These are phyloP conservation scores for Climacteris rufus DNA, from an alignment of 2,113 vertebrate genomes.

Conservation along the genomic window DNA sequence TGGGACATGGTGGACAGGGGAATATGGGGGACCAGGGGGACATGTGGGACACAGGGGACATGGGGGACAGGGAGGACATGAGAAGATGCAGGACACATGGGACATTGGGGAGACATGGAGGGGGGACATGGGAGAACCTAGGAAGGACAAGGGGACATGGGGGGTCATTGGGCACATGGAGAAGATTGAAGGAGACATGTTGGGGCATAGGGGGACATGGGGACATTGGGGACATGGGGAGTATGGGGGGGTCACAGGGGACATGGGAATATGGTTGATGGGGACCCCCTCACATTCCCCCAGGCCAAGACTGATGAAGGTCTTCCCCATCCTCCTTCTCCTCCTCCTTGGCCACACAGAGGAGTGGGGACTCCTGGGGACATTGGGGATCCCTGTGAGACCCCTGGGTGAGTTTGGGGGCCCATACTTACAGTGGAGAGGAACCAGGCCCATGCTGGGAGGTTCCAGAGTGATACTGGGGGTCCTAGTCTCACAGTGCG, in stretches of 20 bases:
- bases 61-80: too few species aligned
- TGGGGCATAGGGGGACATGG: neutral
- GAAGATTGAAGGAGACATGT: neutral
- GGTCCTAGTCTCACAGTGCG: neutral
- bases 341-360: neutral
- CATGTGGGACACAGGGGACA: too few species aligned
- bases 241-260: neutral
- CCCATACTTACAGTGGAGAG: neutral
- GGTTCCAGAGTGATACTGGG: too few species aligned
- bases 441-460: neutral
- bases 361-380: neutral
- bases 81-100: neutral
- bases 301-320: neutral
- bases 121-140: too few species aligned
- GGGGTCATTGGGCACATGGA: neutral
- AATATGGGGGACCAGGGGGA: neutral
- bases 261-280: neutral
- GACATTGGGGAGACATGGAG: neutral
- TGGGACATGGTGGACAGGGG: neutral
- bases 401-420: neutral
- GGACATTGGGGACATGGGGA: neutral
- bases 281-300: neutral
- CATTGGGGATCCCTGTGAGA: neutral
- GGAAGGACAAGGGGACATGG: neutral
- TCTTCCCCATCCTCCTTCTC: neutral